phyloP scores from a whole-genome alignment of 2,113 vertebrate genomes.

The Pachycephala philippinensis region DNA sequence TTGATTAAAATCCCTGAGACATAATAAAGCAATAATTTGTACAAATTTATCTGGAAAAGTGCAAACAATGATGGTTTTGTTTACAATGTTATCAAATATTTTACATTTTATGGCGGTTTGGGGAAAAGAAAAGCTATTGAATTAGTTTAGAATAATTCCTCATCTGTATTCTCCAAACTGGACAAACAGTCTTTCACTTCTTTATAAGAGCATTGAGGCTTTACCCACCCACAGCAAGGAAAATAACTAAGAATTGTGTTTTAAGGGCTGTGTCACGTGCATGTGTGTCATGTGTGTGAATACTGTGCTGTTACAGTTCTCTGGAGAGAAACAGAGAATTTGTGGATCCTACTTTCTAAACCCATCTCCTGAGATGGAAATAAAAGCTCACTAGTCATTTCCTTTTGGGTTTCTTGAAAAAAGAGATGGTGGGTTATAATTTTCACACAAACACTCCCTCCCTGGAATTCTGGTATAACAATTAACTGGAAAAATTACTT shows the following conservation, averaged over 20 bases:
- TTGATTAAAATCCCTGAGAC: background rate
- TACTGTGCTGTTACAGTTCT: slow-evolving; percentile 27
- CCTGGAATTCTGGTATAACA: background rate
- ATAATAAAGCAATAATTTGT: background rate
- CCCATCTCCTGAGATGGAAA: background rate
- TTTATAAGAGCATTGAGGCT: slow-evolving; percentile 6
- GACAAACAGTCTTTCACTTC: background rate
- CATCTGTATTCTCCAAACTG: slow-evolving; percentile 27
- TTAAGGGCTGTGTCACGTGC: slow-evolving; percentile 40
- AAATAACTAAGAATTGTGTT: slow-evolving; percentile 49
- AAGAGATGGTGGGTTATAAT: background rate
- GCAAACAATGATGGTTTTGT: background rate
- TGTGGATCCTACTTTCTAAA: slow-evolving; percentile 6
- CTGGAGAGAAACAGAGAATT: background rate
- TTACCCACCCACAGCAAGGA: slow-evolving; percentile 24
- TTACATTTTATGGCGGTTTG: background rate
- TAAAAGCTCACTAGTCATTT: background rate
- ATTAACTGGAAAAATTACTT: background rate
- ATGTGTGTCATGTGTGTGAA: background rate
- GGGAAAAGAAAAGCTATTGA: slow-evolving; percentile 23
- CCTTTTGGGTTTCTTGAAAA: background rate
- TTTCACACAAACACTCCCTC: background rate
- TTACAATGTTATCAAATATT: background rate
- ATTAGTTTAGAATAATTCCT: slow-evolving; percentile 39
- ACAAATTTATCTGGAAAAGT: background rate